Percentiles rank a stretch among this genome's conserved stretches.
These are phyloP conservation scores for Catocala nupta DNA, from an alignment of 2,888 invertebrate species.

Conservation along the genomic window DNA sequence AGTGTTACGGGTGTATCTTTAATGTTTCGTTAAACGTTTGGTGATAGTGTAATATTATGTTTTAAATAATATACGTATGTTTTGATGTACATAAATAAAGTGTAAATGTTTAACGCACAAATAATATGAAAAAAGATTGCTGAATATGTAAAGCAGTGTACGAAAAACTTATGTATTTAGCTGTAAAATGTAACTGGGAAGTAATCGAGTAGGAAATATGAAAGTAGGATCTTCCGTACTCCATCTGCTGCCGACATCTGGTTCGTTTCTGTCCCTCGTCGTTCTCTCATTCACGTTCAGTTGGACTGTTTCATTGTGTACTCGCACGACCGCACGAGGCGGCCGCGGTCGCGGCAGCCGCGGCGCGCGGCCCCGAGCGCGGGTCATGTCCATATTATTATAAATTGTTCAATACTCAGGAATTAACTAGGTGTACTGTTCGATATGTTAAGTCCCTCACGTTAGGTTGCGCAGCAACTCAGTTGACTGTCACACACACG, in stretches of 20 bases:
- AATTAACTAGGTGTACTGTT: slow-evolving; percentile 63
- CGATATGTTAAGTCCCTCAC: slow-evolving; percentile 51
- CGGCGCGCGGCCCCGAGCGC: slow-evolving; percentile 29
- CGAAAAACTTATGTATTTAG: slow-evolving; percentile 80
- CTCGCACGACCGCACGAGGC: neutral
- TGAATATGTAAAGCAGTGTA: slow-evolving; percentile 76
- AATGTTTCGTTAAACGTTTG: slow-evolving; percentile 77
- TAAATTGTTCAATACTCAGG: slow-evolving; percentile 56
- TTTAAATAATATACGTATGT: slow-evolving; percentile 84
- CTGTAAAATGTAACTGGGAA: slow-evolving; percentile 75
- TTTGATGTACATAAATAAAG: slow-evolving; percentile 87
- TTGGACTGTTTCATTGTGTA: slow-evolving; percentile 26
- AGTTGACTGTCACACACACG: slow-evolving; percentile 74
- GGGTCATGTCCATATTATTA: slow-evolving; percentile 49
- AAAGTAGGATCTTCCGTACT: slow-evolving; percentile 70
- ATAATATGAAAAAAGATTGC: slow-evolving; percentile 76
- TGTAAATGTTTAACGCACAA: slow-evolving; percentile 88
- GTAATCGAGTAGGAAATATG: slow-evolving; percentile 75
- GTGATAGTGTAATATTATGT: slow-evolving; percentile 81
- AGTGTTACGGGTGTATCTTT: slow-evolving; percentile 70
- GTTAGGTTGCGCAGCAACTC: slow-evolving; percentile 58
- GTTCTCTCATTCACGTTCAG: slow-evolving; percentile 43
- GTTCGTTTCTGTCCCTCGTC: slow-evolving; percentile 43
- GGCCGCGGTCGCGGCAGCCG: too few relatives aligned
- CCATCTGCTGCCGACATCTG: slow-evolving; percentile 61